phyloP scores from a whole-genome alignment of 1,140 invertebrate species.

The Apis mellifera region DNA sequence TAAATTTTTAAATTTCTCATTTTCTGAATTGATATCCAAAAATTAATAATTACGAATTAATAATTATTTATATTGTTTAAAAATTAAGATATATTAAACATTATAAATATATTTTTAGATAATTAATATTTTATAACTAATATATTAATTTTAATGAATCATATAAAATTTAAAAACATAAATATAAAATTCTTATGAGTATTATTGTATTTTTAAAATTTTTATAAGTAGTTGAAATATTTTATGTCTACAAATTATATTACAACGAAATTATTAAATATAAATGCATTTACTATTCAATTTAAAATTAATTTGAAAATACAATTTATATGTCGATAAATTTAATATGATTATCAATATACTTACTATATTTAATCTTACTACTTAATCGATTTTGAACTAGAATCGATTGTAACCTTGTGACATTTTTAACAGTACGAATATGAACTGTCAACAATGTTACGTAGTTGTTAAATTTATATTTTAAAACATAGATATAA shows the following conservation, averaged over 20 bases:
- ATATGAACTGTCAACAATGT: not conserved
- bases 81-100: not conserved
- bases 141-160: not conserved
- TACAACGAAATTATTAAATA: not conserved
- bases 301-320: not conserved
- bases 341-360: not conserved
- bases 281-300: not conserved
- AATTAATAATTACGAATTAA: not conserved
- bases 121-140: not conserved
- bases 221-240: not conserved
- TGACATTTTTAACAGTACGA: not conserved
- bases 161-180: not conserved
- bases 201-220: not conserved
- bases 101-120: not conserved
- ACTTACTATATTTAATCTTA: not conserved
- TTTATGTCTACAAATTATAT: not conserved
- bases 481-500: not conserved
- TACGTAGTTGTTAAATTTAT: not conserved
- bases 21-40: not conserved
- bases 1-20: not conserved
- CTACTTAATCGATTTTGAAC: not conserved
- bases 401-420: slow-evolving; percentile 13
- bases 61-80: not conserved
- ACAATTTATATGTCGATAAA: not conserved
- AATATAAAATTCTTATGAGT: not conserved